Evolutionary conservation across 2,888 invertebrate species (phyloP), one percentile per base, ranked within the genome.

Genomic region (Melanophora roralis): DNA sequence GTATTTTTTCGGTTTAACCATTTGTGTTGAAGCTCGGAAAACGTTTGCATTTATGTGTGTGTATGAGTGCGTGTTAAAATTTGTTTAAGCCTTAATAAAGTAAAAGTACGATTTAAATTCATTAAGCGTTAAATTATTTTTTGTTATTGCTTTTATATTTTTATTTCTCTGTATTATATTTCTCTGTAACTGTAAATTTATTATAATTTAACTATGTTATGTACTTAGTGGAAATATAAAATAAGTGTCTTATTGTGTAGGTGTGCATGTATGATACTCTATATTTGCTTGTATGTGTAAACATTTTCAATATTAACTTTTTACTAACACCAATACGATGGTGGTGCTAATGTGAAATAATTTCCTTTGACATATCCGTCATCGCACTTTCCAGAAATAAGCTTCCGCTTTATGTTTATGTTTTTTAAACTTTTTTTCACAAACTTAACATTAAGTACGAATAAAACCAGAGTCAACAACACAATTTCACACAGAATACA

Each of bases 271-370:
- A 9, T 53, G 47, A 43, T 11, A 51, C 43, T 9, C 43, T 34
- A 34, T 60, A 59, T 55, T 68, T 62, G 47, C 53, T 51, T 38
- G 68, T 19, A 51, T 69, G 19, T 49, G 40, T 76, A 7, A 23
- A 21, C 40, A 68, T 32, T 74, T 69, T 36, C 34, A 5, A 43
- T 79, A 68, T 81, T 79, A 65, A 64, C 68, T 78, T 72, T 43
- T 4, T 60, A 65, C 77, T 55, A 74, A 75, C 81, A 71, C 78
- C 68, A 77, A 73, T 71, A 76, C 65, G 71, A 67, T 67, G 82
- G 76, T 78, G 77, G 55, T 78, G 75, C 78, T 81, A 78, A 77
- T 82, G 78, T 77, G 67, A 75, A 81, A 80, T 82, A 81, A 82
- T 81, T 83, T 81, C 81, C 81, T 80, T 72, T 73, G 73, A 80